Conservation (phyloP, 2,888 invertebrate genomes). For the Coecobrya sp. region DNA sequence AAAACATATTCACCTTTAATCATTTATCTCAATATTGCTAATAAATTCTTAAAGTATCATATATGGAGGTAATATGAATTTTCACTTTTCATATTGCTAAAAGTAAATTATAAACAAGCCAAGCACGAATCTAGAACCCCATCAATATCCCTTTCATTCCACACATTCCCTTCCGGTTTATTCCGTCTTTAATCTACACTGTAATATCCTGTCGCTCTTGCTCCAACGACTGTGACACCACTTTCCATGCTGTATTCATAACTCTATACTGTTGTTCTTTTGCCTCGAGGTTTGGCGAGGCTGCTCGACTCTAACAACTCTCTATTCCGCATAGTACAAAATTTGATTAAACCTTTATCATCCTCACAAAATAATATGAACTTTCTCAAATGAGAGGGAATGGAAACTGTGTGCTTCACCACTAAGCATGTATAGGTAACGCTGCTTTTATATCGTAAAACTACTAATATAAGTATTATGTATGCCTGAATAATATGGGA, state of each 20-base stretch:
- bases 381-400: neutral
- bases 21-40: too few species aligned
- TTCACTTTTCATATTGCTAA: too few species aligned
- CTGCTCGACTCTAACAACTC: neutral
- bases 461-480: neutral
- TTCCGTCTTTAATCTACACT: neutral
- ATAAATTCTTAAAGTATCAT: too few species aligned
- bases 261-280: constrained; percentile 1
- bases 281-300: constrained; percentile 18
- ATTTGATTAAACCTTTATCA: constrained; percentile 76
- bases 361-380: constrained; percentile 40
- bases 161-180: constrained; percentile 22
- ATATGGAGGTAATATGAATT: too few species aligned
- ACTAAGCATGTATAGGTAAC: neutral
- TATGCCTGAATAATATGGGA: constrained; percentile 5
- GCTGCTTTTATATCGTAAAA: neutral
- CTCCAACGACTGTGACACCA: constrained; percentile 53
- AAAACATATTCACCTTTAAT: too few species aligned
- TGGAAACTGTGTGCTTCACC: constrained; percentile 23
- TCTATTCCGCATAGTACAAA: constrained; percentile 10
- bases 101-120: too few species aligned
- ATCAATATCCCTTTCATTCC: neutral
- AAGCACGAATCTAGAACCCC: too few species aligned
- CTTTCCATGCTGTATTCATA: neutral
- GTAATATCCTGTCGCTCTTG: constrained; percentile 18